Conservation (phyloP, 30 jellyfish, hydroid and myxozoan genomes). For the Cassiopea andromeda region DNA sequence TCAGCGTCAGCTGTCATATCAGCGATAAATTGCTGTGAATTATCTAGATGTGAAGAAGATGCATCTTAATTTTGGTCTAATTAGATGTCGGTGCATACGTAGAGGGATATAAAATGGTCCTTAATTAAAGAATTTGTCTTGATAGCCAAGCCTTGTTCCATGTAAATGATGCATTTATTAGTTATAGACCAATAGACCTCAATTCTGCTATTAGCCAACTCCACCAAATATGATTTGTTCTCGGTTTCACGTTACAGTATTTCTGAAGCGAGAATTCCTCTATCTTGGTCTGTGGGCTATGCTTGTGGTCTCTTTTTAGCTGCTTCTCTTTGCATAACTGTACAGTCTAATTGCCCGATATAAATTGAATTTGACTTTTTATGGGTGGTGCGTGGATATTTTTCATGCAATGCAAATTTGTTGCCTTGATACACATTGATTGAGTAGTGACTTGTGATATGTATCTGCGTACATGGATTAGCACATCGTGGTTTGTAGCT, state of each 20-base stretch:
- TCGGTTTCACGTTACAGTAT: constrained; percentile 41
- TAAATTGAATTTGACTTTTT: constrained; percentile 36
- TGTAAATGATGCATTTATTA: background rate
- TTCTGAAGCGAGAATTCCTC: constrained; percentile 20
- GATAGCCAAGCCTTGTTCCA: no score
- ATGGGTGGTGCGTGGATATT: constrained; percentile 26
- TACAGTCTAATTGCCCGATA: constrained; percentile 22
- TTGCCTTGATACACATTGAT: constrained; percentile 33
- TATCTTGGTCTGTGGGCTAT: constrained; percentile 51
- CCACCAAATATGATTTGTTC: constrained; percentile 29
- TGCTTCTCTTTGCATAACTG: constrained; percentile 20
- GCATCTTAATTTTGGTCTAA: no score
- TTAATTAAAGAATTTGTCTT: no score
- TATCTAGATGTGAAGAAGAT: no score
- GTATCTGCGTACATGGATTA: constrained; percentile 40
- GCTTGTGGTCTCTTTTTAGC: constrained; percentile 38
- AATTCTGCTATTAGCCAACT: constrained; percentile 20
- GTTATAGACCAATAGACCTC: background rate
- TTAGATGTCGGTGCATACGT: no score
- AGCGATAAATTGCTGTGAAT: no score
- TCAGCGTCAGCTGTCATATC: no score
- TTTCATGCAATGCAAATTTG: constrained; percentile 32
- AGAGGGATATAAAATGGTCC: no score
- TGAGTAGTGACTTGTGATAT: constrained; percentile 51
- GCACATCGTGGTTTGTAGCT: constrained; percentile 47